Percentiles rank a stretch among this genome's conserved stretches.
Evolutionary conservation across 2,797 vertebrate species (phyloP).

Genomic region (Muscicapa striata): DNA sequence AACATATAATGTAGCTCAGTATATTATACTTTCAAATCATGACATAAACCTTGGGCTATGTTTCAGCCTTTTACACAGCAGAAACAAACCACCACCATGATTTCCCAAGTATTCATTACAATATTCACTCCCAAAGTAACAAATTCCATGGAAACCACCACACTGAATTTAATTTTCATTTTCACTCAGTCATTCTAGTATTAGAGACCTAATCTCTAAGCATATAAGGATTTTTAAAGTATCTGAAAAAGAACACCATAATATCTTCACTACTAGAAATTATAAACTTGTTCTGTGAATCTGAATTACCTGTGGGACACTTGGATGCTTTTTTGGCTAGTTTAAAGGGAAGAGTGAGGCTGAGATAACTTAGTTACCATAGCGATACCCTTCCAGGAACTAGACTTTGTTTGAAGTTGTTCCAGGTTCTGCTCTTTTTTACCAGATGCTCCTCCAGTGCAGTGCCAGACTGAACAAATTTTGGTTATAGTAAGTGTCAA

Average conservation of each 20-base stretch:
- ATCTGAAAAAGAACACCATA: neutral
- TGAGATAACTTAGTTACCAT: conserved; percentile 27
- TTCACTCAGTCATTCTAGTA: neutral
- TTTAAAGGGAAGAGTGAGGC: neutral
- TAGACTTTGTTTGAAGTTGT: neutral
- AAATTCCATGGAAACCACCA: neutral
- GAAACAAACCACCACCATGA: neutral
- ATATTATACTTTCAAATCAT: neutral
- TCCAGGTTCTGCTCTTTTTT: conserved; percentile 38
- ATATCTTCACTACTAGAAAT: neutral
- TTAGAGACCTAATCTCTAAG: neutral
- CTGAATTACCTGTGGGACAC: neutral
- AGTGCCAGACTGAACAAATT: conserved; percentile 38
- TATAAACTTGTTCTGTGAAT: neutral
- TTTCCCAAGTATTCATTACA: neutral
- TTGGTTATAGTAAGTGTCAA: neutral
- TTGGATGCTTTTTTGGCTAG: neutral
- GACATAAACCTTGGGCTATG: neutral
- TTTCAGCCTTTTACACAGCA: neutral
- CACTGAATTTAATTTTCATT: neutral
- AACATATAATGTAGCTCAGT: neutral
- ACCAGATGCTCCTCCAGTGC: conserved; percentile 49
- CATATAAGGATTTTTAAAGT: neutral
- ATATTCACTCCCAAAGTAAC: neutral
- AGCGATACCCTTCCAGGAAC: conserved; percentile 26